Base-by-base conservation (phyloP, 1,140 invertebrate species). In the Drosophila cardini region DNA sequence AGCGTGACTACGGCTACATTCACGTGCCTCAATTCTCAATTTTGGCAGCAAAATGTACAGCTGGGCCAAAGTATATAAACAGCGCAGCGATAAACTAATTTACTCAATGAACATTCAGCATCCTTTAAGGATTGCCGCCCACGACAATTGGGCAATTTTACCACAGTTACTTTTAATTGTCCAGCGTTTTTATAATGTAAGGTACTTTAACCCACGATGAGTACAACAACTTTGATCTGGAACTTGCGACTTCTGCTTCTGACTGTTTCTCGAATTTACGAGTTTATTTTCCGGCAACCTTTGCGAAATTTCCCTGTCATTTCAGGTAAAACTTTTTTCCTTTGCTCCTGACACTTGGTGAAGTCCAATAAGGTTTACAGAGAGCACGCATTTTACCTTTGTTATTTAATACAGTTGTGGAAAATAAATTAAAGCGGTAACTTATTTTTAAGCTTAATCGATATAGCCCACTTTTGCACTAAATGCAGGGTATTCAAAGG, bases 21-120 rank as follows among this genome's bases (percentile, higher is more conserved):
- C 50, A 65, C 40, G 63, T 69, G 55, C 36, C 2, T 1, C 21
- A 13, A 26, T 45, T 13, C 30, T 2, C 32, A 32, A 2, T 10
- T 32, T 34, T 42, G 40, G 34, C 36, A 53, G 21, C 26, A 53
- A 34, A 32, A 15, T 65, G 57, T 58, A 67, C 45, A 30, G 45
- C 48, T 11, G 56, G 71, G 64, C 61, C 48, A 36, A 53, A 61
- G 48, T 69, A 26, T 69, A 67, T 58, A 67, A 57, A 65, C 53
- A 26, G 21, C 65, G 60, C 55, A 65, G 74, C 55, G 68, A 65
- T 72, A 65, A 76, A 76, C 60, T 72, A 76, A 76, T 76, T 65
- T 76, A 48, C 56, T 30, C 56, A 36, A 48, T 9, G 9, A 21
- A 11, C 18, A 11, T 2, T 30, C 18, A 9, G 3, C 18, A 10